Evolutionary conservation across 1,140 invertebrate species (phyloP).

Genomic region (Procambarus clarkii): DNA sequence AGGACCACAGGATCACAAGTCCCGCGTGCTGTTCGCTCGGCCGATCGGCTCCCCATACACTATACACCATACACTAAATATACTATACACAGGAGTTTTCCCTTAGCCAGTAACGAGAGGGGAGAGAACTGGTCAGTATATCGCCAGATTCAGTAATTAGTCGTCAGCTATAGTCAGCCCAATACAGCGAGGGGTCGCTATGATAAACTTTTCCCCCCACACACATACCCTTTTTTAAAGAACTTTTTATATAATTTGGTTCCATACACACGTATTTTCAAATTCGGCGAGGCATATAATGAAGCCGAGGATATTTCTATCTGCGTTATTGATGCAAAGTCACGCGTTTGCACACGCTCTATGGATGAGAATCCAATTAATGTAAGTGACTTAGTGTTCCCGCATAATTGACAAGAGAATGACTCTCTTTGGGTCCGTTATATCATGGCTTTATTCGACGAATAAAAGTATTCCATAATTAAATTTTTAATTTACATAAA

Average conservation of each 20-base stretch:
- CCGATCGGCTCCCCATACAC: no score
- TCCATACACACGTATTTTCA: not conserved
- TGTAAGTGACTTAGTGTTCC: slow-evolving; percentile 37
- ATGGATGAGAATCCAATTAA: slow-evolving; percentile 49
- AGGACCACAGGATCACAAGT: no score
- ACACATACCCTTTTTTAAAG: not conserved
- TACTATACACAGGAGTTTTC: no score
- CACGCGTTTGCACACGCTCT: slow-evolving; percentile 9
- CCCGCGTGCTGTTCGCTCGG: no score
- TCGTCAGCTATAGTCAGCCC: not conserved
- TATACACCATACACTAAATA: no score
- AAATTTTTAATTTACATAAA: not conserved
- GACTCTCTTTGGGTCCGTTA: not conserved
- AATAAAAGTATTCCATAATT: not conserved
- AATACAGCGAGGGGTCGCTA: not conserved
- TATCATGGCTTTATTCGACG: not conserved
- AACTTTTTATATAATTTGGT: not conserved
- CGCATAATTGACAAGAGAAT: slow-evolving; percentile 25
- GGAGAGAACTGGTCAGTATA: not conserved
- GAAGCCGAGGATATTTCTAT: not conserved
- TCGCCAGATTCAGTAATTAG: not conserved
- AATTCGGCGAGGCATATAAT: not conserved
- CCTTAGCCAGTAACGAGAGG: not conserved
- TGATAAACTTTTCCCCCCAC: not conserved
- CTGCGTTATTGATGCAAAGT: slow-evolving; percentile 11